Conservation (phyloP, 2,888 invertebrate genomes). For the Leptothorax acervorum region DNA sequence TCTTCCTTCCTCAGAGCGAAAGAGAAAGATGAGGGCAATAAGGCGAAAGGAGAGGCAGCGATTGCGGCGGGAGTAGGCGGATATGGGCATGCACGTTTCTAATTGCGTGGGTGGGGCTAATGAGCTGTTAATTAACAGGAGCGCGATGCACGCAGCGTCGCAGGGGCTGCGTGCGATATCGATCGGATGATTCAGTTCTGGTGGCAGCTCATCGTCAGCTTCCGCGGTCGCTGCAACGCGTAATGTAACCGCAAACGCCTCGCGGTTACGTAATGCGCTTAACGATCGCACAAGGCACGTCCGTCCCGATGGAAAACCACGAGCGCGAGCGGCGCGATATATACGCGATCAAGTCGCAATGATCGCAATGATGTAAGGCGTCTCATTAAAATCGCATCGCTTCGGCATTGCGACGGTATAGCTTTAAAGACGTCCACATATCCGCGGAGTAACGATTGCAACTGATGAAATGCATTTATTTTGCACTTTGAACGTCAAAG, state of each 20-base stretch:
- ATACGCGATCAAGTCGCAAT: conserved; percentile 8
- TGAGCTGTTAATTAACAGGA: conserved; percentile 56
- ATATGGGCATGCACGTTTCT: conserved; percentile 42
- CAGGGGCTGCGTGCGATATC: conserved; percentile 25
- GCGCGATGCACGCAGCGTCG: conserved; percentile 31
- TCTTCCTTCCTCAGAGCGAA: neutral
- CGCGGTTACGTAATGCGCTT: conserved; percentile 38
- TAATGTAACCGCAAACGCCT: conserved; percentile 31
- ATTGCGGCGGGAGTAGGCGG: conserved; percentile 39
- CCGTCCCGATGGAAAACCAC: conserved; percentile 27
- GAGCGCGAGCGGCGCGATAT: neutral
- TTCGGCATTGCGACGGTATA: too few species aligned
- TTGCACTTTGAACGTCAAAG: neutral
- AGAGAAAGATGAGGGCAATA: neutral
- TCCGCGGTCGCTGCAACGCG: conserved; percentile 37
- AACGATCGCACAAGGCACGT: conserved; percentile 29
- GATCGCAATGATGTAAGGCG: conserved; percentile 1
- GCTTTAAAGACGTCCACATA: neutral
- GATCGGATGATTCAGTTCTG: conserved; percentile 57
- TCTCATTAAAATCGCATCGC: conserved; percentile 11
- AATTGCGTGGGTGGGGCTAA: conserved; percentile 56
- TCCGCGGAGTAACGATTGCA: neutral
- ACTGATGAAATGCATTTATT: neutral
- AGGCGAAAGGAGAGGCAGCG: neutral
- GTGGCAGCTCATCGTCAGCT: conserved; percentile 41